Evolutionary conservation across 2,888 invertebrate genomes (phyloP).

Genomic region (Psylliodes chrysocephalus): DNA sequence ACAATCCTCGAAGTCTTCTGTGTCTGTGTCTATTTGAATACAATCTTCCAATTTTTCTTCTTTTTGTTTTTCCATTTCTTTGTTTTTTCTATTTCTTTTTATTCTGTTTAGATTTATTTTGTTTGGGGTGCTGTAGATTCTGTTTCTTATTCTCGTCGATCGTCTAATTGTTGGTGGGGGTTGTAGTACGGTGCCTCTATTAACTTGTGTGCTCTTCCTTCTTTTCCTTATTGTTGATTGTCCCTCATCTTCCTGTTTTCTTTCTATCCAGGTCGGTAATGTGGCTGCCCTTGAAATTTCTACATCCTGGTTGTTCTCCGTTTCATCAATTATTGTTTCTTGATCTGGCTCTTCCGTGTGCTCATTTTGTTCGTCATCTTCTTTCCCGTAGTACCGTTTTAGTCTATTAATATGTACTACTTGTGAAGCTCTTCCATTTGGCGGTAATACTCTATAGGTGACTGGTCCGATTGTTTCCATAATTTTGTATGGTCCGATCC

Average conservation of each 20-base stretch:
- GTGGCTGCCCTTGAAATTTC: not conserved
- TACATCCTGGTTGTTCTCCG: not conserved
- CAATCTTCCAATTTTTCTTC: not conserved
- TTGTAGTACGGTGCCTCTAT: too few species aligned
- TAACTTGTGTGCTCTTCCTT: too few species aligned
- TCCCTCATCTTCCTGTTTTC: too few species aligned
- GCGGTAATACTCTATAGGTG: not conserved
- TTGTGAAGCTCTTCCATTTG: not conserved
- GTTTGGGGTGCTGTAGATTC: too few species aligned
- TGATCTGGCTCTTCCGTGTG: not conserved
- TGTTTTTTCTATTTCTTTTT: not conserved
- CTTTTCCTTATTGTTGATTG: too few species aligned
- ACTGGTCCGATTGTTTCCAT: constrained; percentile 5
- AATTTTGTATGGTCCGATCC: constrained; percentile 12
- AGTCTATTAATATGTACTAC: constrained; percentile 2
- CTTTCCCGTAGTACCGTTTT: not conserved
- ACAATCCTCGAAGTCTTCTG: not conserved
- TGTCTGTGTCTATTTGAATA: not conserved
- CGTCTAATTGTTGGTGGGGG: too few species aligned
- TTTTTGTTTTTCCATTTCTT: not conserved
- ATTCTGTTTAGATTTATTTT: too few species aligned
- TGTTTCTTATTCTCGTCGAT: too few species aligned
- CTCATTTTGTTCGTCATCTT: not conserved
- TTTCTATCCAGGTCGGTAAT: too few species aligned
- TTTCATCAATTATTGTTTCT: not conserved